Base-by-base conservation (phyloP, 2,113 vertebrate genomes). In the Eonycteris spelaea region DNA sequence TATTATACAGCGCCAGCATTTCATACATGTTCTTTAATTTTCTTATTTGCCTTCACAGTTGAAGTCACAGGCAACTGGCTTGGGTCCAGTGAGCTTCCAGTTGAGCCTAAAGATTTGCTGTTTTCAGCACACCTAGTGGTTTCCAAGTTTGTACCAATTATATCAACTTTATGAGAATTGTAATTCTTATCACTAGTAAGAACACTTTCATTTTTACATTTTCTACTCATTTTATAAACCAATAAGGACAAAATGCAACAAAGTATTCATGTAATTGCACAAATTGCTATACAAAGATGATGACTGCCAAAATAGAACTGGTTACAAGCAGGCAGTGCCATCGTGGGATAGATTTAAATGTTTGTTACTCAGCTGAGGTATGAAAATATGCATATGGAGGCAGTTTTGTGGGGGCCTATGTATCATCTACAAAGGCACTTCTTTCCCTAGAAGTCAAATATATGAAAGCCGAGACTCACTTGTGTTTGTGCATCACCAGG, bases 11-110 rank as follows among this genome's bases (percentile, higher is more conserved):
- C 68, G 59, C 95, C 95, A 92, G 77, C 43, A 88, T 88, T 68
- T 67, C 28, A 71, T 28, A 45, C 65, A 68, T 71, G 30, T 84
- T 94, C 86, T 89, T 90, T 86, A 80, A 87, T 95, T 95, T 95
- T 94, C 61, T 77, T 94, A 94, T 94, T 97, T 96, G 88, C 55
- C 45, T 94, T 97, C 67, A 95, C 79, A 94, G 91, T 86, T 97
- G 95, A 97, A 95, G 71, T 94, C 89, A 92, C 65, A 73, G 53
- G 70, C 94, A 87, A 73, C 77, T 93, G 93, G 94, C 91, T 95
- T 68, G 68, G 65, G 73, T 82, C 68, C 94, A 94, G 3, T 38
- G 33, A 93, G 83, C 53, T 95, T 96, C 80, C 59, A 92, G 43
- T 74, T 80, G 75, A 94, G 86, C 68, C 43, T 89, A 48, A 90